Evolutionary conservation across 2,113 vertebrate genomes (phyloP).

Genomic region (Callithrix jacchus): DNA sequence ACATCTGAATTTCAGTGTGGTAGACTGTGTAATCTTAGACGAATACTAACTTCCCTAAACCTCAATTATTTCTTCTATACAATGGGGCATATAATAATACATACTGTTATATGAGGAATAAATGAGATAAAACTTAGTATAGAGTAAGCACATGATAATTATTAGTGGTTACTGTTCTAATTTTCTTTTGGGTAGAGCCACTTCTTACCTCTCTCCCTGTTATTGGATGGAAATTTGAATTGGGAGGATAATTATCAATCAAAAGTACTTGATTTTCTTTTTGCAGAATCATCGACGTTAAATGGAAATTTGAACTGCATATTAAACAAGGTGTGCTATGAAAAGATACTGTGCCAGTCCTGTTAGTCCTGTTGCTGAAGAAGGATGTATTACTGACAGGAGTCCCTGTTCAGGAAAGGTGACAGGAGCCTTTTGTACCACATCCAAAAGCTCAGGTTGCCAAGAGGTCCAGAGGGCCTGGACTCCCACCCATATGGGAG

Average conservation of each 20-base stretch:
- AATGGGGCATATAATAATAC: background rate
- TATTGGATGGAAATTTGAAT: background rate
- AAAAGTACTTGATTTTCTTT: background rate
- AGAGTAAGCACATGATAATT: background rate
- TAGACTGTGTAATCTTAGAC: background rate
- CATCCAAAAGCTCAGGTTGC: background rate
- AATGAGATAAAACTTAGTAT: background rate
- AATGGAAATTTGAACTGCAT: background rate
- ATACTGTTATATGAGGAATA: background rate
- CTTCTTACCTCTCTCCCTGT: background rate
- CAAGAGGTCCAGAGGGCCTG: constrained; percentile 50
- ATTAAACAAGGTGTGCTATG: background rate
- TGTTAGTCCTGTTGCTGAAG: background rate
- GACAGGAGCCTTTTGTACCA: background rate
- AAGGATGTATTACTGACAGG: fast-evolving
- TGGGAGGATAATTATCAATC: background rate
- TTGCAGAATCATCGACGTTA: background rate
- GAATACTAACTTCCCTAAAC: background rate
- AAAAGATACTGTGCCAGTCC: background rate
- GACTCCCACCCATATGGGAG: background rate
- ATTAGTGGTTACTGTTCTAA: background rate
- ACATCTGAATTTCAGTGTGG: background rate
- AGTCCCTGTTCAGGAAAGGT: background rate
- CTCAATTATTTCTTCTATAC: background rate
- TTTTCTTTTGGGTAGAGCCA: background rate